These are phyloP conservation scores for Leucopsar rothschildi DNA, from an alignment of 2,113 vertebrate genomes.

Conservation along the genomic window DNA sequence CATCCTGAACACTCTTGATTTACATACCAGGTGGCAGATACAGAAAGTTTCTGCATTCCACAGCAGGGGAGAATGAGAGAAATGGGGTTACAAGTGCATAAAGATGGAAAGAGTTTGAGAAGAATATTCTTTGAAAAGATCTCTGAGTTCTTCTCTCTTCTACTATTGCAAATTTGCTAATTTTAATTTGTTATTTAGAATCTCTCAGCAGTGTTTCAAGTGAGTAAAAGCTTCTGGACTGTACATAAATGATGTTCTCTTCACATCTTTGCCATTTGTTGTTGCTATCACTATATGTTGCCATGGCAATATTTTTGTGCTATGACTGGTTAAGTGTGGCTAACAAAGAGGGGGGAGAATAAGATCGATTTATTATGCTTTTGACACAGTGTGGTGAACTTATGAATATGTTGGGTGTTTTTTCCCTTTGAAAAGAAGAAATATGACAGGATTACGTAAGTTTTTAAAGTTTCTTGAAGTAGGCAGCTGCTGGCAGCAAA, in stretches of 20 bases:
- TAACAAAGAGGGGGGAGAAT: background rate
- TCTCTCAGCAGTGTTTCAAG: background rate
- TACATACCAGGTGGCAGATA: background rate
- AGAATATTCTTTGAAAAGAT: background rate
- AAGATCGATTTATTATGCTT: constrained; percentile 10
- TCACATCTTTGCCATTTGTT: constrained; percentile 10
- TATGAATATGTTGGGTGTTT: background rate
- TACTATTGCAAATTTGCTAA: background rate
- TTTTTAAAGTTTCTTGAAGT: background rate
- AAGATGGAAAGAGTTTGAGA: background rate
- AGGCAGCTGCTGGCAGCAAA: background rate
- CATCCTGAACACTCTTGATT: background rate
- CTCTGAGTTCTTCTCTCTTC: background rate
- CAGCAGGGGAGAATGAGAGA: background rate
- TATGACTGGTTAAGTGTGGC: background rate
- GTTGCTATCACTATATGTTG: background rate
- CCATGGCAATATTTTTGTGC: constrained; percentile 29
- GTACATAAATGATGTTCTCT: background rate
- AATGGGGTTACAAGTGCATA: background rate
- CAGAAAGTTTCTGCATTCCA: background rate
- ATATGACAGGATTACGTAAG: background rate
- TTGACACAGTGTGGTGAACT: background rate
- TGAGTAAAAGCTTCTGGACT: background rate
- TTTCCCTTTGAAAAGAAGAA: background rate
- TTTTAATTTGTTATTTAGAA: constrained; percentile 19